Percentiles rank a stretch among this genome's conserved stretches.
Conservation (phyloP, 2,797 vertebrate species). For the Aplochiton taeniatus region DNA sequence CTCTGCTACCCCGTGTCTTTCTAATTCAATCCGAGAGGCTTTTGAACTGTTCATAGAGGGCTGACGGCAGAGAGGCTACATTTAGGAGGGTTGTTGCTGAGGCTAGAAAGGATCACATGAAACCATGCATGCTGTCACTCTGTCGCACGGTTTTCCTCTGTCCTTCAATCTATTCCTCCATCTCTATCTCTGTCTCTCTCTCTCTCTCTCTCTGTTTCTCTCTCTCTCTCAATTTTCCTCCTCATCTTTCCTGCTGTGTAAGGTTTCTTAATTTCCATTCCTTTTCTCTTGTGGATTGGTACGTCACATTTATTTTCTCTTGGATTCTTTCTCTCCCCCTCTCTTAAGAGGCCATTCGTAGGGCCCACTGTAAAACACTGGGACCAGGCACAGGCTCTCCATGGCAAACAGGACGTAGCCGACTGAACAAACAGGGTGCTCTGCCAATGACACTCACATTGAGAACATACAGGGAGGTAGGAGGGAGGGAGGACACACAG, state of each 20-base stretch:
- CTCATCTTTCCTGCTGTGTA: not conserved
- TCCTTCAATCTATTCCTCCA: conserved; percentile 2
- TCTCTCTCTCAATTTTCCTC: not conserved
- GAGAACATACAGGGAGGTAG: conserved; percentile 33
- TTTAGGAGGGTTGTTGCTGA: conserved; percentile 23
- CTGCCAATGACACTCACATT: conserved; percentile 47
- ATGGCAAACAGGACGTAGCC: conserved; percentile 44
- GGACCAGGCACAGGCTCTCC: conserved; percentile 37
- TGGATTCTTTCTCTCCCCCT: conserved; percentile 4
- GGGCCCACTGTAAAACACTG: conserved; percentile 34
- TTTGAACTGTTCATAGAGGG: conserved; percentile 17
- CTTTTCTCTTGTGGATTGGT: not conserved
- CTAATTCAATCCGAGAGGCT: conserved; percentile 2
- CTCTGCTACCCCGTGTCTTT: not conserved
- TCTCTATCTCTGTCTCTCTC: conserved; percentile 7
- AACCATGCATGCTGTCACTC: conserved; percentile 14
- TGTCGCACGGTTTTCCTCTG: not conserved
- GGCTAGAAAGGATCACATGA: conserved; percentile 26
- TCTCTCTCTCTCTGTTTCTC: conserved; percentile 2
- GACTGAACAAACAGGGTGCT: conserved; percentile 41
- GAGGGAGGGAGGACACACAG: conserved; percentile 11
- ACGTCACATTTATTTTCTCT: not conserved
- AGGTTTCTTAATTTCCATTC: not conserved
- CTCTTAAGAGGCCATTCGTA: conserved; percentile 5
- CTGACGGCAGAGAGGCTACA: conserved; percentile 8